Base-by-base conservation (phyloP, 2,888 invertebrate genomes). In the Rhopalosiphum nymphaeae region DNA sequence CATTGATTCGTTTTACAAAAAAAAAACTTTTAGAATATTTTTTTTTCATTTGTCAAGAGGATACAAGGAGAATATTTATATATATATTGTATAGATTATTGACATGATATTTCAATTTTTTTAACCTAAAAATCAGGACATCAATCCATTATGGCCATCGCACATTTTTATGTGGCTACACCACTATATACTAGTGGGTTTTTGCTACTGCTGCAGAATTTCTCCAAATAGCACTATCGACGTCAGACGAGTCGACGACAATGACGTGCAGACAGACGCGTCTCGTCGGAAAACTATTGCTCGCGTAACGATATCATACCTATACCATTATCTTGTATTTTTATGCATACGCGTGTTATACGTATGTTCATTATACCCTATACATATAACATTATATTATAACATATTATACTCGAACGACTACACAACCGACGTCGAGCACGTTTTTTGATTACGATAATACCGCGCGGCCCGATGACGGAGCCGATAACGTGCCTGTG, bases 401-500 rank as follows among this genome's bases (percentile, higher is more conserved):
- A 84, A 42, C 16, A 85, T 84, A 36, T 42, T 78, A 42, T 49
- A 49, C 78, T 78, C 78, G 78, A 36, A 42, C 78, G 21, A 36
- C 78, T 36, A 36, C 21, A 21, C 36, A 53, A n/a, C n/a, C 36
- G 61, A 44, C n/a, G 89, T 61, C 9, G 21, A 25, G 61, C 89
- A 90, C 89, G 89, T 90, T 57, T 89, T 61, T 90, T 46, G 89
- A 90, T 90, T 90, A 61, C 29, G 61, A 90, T 61, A 90, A 56
- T n/a, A 56, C 21, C n/a, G 56, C 29, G 29, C 53, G 53, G 84
- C 78, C 25, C 29, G 88, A 78, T 56, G 84, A 89, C 46, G 93
- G 44, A 67, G 61, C 93, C 53, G 93, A 89, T 89, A 91, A 67
- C 61, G 46, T 61, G 85, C 25, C 61, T 36, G 46, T 44, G 90